Conservation (phyloP, 2,797 vertebrate species). For the Oreochromis grahami region DNA sequence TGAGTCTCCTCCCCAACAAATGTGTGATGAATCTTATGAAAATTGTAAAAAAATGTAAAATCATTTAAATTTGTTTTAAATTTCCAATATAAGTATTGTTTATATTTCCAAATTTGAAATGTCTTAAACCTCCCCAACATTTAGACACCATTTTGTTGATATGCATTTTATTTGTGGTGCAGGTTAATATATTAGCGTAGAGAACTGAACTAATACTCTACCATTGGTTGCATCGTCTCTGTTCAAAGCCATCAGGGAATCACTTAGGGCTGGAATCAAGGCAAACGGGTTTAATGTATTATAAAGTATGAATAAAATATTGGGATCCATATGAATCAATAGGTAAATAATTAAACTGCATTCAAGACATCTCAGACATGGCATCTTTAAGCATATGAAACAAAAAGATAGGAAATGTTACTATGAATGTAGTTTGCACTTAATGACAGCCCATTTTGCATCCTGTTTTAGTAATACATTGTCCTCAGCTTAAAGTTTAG, state of each 20-base stretch:
- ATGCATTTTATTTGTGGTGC: constrained; percentile 20
- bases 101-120: neutral
- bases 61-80: neutral
- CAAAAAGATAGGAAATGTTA: neutral
- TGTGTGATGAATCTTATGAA: neutral
- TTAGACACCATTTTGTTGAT: constrained; percentile 12
- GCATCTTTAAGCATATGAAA: neutral
- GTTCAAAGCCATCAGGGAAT: constrained; percentile 78
- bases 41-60: neutral
- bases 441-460: neutral
- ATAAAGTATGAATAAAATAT: constrained; percentile 19
- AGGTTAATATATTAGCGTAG: constrained; percentile 41
- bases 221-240: constrained; percentile 78
- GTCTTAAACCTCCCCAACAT: constrained; percentile 39
- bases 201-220: constrained; percentile 77
- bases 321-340: constrained; percentile 41
- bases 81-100: neutral
- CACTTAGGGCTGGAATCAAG: constrained; percentile 79
- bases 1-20: neutral
- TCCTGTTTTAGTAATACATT: neutral
- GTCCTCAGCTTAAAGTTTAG: neutral
- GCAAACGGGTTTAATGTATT: constrained; percentile 68
- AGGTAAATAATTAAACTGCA: constrained; percentile 32
- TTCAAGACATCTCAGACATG: constrained; percentile 12
- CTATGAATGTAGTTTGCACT: neutral